These are phyloP conservation scores for Lithophane socia DNA, from an alignment of 2,888 invertebrate species.

Conservation along the genomic window DNA sequence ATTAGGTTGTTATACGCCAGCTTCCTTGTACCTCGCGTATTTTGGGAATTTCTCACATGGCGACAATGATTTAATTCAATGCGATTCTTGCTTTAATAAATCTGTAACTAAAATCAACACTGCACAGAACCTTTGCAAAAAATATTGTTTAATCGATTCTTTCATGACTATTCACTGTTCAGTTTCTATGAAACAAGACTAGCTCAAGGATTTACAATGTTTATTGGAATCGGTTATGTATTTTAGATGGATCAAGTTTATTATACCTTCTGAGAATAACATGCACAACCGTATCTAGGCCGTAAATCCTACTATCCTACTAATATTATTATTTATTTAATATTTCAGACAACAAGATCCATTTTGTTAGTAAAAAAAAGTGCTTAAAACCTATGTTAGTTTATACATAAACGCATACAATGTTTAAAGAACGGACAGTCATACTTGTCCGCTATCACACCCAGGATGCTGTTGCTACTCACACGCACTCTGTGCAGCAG, in stretches of 20 bases:
- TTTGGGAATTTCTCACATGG: conserved; percentile 14
- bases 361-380: no score
- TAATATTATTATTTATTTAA: no score
- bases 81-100: neutral
- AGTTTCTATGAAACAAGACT: conserved; percentile 22
- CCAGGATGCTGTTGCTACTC: no score
- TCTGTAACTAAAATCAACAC: neutral
- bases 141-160: conserved; percentile 11
- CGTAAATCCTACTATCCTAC: neutral
- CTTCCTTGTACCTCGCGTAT: conserved; percentile 17
- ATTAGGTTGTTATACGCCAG: conserved; percentile 31
- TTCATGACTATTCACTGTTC: conserved; percentile 20
- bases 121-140: neutral
- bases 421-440: no score
- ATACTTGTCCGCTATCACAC: no score
- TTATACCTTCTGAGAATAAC: conserved; percentile 35
- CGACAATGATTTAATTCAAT: neutral
- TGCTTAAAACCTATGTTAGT: no score
- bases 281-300: conserved; percentile 12
- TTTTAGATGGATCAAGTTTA: conserved; percentile 31
- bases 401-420: no score
- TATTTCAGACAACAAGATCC: no score
- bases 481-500: no score
- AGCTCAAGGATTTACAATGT: conserved; percentile 38
- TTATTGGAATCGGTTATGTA: conserved; percentile 28